Evolutionary conservation across 2,797 vertebrate genomes (phyloP).

Genomic region (Steatocranus sp.): DNA sequence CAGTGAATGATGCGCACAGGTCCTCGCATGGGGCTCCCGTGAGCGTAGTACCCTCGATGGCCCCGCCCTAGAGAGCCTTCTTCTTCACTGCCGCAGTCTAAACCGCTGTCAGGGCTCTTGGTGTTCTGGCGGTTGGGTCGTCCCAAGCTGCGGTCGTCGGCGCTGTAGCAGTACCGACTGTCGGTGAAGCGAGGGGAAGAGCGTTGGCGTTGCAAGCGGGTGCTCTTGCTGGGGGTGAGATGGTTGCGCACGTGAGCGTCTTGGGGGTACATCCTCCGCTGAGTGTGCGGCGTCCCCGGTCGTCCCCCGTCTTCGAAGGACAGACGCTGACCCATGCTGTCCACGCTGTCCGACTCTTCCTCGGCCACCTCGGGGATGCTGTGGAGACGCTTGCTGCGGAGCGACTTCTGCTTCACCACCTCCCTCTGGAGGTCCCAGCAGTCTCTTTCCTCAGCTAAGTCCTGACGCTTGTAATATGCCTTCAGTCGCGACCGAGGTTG

Average conservation of each 20-base stretch:
- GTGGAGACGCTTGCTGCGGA: constrained; percentile 89
- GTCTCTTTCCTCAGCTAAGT: constrained; percentile 77
- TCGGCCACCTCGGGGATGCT: constrained; percentile 97
- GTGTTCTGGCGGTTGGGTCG: constrained; percentile 77
- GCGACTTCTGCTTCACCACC: constrained; percentile 83
- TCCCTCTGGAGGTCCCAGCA: constrained; percentile 86
- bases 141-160: constrained; percentile 71
- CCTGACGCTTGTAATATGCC: constrained; percentile 85
- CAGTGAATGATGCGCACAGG: constrained; percentile 75
- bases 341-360: constrained; percentile 83
- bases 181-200: constrained; percentile 72
- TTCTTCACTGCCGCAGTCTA: constrained; percentile 95
- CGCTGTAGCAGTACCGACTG: constrained; percentile 65
- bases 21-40: constrained; percentile 63
- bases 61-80: constrained; percentile 78
- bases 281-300: constrained; percentile 61
- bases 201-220: constrained; percentile 73
- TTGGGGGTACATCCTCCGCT: constrained; percentile 62
- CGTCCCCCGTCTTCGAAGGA: constrained; percentile 64
- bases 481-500: constrained; percentile 48
- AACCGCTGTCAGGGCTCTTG: constrained; percentile 92
- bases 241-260: constrained; percentile 60
- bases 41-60: constrained; percentile 60
- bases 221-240: constrained; percentile 55
- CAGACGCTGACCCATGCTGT: constrained; percentile 68